These are phyloP conservation scores for Epiblema foenella DNA, from an alignment of 2,888 invertebrate genomes.

Conservation along the genomic window DNA sequence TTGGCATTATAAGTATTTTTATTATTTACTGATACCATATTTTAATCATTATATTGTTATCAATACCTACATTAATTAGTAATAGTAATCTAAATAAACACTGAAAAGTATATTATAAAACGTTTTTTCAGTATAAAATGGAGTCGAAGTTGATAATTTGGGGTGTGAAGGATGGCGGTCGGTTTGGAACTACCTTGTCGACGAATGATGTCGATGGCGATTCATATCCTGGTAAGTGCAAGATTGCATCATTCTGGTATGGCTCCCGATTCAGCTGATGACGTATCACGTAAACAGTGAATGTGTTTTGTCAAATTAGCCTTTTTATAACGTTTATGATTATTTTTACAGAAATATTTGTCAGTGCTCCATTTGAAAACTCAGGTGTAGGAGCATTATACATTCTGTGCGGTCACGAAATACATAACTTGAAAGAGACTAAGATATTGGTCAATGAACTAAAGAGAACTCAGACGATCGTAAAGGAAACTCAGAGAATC, in stretches of 20 bases:
- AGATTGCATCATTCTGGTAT: constrained; percentile 43
- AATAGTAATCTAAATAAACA: no score
- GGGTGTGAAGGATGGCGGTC: constrained; percentile 51
- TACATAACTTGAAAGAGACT: constrained; percentile 29
- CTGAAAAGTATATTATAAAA: neutral
- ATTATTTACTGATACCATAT: no score
- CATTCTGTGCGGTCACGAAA: constrained; percentile 64
- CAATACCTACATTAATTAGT: no score
- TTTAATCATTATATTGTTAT: no score
- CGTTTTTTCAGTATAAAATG: constrained; percentile 11
- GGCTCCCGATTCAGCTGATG: no score
- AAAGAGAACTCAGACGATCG: constrained; percentile 56
- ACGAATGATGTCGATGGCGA: constrained; percentile 63
- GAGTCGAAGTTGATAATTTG: constrained; percentile 47
- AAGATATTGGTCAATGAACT: constrained; percentile 49
- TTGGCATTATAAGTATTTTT: no score
- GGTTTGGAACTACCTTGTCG: constrained; percentile 63
- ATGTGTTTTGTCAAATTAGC: no score
- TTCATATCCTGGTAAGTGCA: constrained; percentile 61
- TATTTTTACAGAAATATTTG: constrained; percentile 63
- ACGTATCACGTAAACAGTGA: no score
- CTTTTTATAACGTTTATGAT: constrained; percentile 43
- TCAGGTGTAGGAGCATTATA: constrained; percentile 62
- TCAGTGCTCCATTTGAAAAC: constrained; percentile 70
- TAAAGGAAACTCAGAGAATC: constrained; percentile 44